Evolutionary conservation across 2,113 vertebrate species (phyloP).

Genomic region (Eurypyga helias): DNA sequence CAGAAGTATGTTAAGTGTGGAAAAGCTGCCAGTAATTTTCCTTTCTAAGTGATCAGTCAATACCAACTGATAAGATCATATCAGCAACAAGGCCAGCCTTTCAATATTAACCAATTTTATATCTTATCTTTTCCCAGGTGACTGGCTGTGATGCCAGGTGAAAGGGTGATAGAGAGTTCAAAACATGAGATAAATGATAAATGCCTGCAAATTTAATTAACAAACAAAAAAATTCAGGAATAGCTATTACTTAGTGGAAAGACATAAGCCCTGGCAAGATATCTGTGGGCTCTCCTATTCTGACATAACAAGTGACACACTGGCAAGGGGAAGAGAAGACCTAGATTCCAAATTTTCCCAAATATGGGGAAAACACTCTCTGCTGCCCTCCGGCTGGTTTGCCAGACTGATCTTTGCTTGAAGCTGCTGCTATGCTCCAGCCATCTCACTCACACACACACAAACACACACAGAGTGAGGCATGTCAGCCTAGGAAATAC

Average conservation of each 20-base stretch:
- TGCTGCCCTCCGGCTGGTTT: accelerated
- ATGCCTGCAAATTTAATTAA: neutral
- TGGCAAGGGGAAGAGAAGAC: neutral
- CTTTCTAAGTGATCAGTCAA: constrained; percentile 59
- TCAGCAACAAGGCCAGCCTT: constrained; percentile 27
- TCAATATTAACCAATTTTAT: constrained; percentile 39
- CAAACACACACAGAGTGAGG: neutral
- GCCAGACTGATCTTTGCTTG: neutral
- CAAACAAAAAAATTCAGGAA: neutral
- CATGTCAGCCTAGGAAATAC: neutral
- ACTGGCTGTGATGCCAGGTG: neutral
- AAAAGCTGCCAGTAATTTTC: constrained; percentile 1
- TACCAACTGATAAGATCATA: constrained; percentile 68
- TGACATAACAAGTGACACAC: neutral
- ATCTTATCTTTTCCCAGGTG: constrained; percentile 50
- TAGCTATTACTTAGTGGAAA: neutral
- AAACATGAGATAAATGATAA: neutral
- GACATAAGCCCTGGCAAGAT: neutral
- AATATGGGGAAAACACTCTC: neutral
- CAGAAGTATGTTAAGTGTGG: neutral
- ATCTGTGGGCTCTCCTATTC: neutral
- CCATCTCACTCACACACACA: accelerated
- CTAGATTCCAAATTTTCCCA: neutral
- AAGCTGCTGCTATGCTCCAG: neutral
- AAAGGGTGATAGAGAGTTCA: neutral